Conservation (phyloP, 2,113 vertebrate genomes). For the Trichomycterus rosablanca region DNA sequence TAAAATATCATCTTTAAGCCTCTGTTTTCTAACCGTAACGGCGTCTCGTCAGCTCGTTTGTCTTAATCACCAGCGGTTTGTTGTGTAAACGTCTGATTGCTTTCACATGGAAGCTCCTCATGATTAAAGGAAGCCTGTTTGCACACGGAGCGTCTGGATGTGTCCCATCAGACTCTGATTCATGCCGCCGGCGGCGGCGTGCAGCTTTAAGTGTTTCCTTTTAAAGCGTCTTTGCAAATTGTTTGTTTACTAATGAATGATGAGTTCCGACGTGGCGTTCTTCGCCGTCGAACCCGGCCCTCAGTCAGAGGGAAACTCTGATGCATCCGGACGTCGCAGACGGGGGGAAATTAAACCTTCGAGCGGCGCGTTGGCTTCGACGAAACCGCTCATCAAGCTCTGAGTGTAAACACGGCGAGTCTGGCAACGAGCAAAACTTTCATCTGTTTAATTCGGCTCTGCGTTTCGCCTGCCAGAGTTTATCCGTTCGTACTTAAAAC, state of each 20-base stretch:
- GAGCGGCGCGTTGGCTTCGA: slow-evolving; percentile 16
- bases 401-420: neutral
- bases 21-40: neutral
- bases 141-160: slow-evolving; percentile 9
- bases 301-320: slow-evolving; percentile 26
- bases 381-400: neutral
- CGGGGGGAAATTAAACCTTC: slow-evolving; percentile 42
- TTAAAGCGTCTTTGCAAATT: slow-evolving; percentile 44
- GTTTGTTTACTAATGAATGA: slow-evolving; percentile 45
- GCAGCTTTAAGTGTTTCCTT: slow-evolving; percentile 33
- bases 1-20: too few species aligned
- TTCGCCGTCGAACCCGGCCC: slow-evolving; percentile 20
- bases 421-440: too few species aligned
- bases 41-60: slow-evolving; percentile 34
- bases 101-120: slow-evolving; percentile 28
- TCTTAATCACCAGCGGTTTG: slow-evolving; percentile 40
- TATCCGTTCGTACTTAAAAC: neutral
- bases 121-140: slow-evolving; percentile 37
- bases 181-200: slow-evolving; percentile 15
- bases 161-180: slow-evolving; percentile 33
- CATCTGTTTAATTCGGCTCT: slow-evolving; percentile 7
- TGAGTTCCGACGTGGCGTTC: slow-evolving; percentile 30
- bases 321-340: slow-evolving; percentile 17
- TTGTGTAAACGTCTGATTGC: slow-evolving; percentile 32
- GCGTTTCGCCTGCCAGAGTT: too few species aligned